Evolutionary conservation across 2,888 invertebrate species (phyloP).

Genomic region (Drosophila acutilabella): DNA sequence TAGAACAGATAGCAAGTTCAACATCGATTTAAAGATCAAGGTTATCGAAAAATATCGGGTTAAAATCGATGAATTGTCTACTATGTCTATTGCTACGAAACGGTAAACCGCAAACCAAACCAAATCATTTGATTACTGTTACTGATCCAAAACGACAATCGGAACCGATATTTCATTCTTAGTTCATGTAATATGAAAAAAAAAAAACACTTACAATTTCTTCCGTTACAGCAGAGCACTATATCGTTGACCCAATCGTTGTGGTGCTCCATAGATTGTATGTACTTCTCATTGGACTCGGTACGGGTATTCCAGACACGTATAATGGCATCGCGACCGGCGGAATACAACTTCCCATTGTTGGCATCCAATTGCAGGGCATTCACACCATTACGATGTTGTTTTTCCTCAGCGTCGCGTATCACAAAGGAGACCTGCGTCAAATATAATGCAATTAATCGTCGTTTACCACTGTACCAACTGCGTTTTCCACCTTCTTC

Average conservation of each 20-base stretch:
- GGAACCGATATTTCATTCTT: not conserved
- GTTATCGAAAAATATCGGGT: too few relatives aligned
- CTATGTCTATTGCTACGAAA: too few relatives aligned
- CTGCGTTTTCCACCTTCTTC: not conserved
- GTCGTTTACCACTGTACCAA: too few relatives aligned
- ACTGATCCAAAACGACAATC: too few relatives aligned
- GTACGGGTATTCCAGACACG: conserved; percentile 93
- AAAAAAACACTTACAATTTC: conserved; percentile 89
- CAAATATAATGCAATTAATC: conserved; percentile 36
- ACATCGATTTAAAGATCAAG: too few relatives aligned
- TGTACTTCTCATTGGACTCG: conserved; percentile 90
- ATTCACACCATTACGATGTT: conserved; percentile 98
- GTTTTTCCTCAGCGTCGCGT: conserved; percentile 96
- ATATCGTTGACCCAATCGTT: conserved; percentile 99
- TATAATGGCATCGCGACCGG: conserved; percentile 96
- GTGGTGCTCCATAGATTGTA: conserved; percentile 99
- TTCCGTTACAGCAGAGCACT: conserved; percentile 97
- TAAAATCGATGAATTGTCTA: too few relatives aligned
- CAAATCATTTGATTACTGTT: too few relatives aligned
- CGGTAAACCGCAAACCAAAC: too few relatives aligned
- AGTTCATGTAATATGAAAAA: too few relatives aligned
- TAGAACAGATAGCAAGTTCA: not conserved
- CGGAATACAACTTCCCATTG: conserved; percentile 95
- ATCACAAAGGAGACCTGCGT: conserved; percentile 98
- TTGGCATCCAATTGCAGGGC: conserved; percentile 96